phyloP scores from a whole-genome alignment of 2,797 vertebrate species.

The Melanotaenia pygmaea region DNA sequence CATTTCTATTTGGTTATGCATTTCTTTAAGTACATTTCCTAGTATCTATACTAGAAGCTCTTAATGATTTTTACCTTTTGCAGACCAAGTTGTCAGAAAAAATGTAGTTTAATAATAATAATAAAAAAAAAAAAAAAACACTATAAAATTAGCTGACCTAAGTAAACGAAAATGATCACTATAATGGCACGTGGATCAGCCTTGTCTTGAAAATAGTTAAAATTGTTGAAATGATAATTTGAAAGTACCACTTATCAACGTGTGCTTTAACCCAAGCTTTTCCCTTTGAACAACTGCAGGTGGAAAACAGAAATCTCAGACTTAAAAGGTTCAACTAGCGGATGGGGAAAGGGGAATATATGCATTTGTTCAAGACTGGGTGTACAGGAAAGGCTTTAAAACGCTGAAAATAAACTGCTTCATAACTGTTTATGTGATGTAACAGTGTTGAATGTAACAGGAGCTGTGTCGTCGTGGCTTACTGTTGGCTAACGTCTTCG shows the following conservation, averaged over 20 bases:
- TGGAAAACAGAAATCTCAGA: not conserved
- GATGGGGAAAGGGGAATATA: not conserved
- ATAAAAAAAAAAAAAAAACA: too few relatives aligned
- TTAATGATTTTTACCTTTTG: not conserved
- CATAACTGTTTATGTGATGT: slow-evolving; percentile 57
- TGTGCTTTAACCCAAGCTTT: too few relatives aligned
- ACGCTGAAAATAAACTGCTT: slow-evolving; percentile 9
- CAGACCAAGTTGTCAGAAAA: not conserved
- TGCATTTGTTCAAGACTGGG: not conserved
- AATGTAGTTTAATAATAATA: not conserved
- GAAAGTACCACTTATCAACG: too few relatives aligned
- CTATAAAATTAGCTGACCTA: not conserved
- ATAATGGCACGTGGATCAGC: not conserved
- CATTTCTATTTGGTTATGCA: not conserved
- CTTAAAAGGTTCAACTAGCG: not conserved
- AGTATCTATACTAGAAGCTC: not conserved
- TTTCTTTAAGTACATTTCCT: not conserved
- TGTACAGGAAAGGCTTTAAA: not conserved
- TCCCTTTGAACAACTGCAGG: not conserved
- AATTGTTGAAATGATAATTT: too few relatives aligned
- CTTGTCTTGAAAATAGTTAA: not conserved
- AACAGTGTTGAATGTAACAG: slow-evolving; percentile 36
- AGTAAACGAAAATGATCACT: not conserved
- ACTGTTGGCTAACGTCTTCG: slow-evolving; percentile 32
- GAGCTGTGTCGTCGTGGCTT: slow-evolving; percentile 50